Base-by-base conservation (phyloP, 2,888 invertebrate genomes). In the Agrotis puta region DNA sequence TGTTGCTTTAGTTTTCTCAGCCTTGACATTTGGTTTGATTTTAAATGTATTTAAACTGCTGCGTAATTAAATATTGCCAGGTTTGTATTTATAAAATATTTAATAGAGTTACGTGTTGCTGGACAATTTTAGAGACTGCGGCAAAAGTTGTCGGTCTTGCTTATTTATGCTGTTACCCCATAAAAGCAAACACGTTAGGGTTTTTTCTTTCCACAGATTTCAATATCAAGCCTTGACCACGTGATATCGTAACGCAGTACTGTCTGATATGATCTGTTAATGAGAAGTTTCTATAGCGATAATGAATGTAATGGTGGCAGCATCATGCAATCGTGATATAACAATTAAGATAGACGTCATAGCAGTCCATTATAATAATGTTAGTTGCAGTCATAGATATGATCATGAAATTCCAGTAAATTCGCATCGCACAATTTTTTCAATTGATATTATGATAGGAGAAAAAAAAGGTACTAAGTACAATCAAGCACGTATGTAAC, bases 11-110 rank as follows among this genome's bases (percentile, higher is more conserved):
- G 65, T 68, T 63, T 70, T 51, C 51, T 50, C 48, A 70, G 64
- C 86, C 84, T 85, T 88, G 83, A 82, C 75, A 83, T 87, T 85
- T 61, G 65, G 57, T 76, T 77, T 53, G 57, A 63, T 59, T 24
- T 43, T 65, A 56, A 74, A 61, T 61, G n/a, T 70, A 65, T 70
- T 33, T 54, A 57, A 14, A 58, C 18, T 69, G 59, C 24, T 18
- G 59, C 70, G 48, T 57, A 71, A 80, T 78, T 61, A 77, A 70
- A 72, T 39, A 62, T 39, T 54, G 20, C 64, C 45, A 68, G 48
- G 50, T 56, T 68, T 33, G 16, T 63, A 47, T 56, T 56, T 33
- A 53, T 69, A 58, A 72, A 76, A 48, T 2, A 47, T 51, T 85
- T 72, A 59, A 82, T 83, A 27, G 43, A 33, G 14, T 70, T 73